Conservation (phyloP, 2,113 vertebrate species). For the Epinephelus fuscoguttatus region DNA sequence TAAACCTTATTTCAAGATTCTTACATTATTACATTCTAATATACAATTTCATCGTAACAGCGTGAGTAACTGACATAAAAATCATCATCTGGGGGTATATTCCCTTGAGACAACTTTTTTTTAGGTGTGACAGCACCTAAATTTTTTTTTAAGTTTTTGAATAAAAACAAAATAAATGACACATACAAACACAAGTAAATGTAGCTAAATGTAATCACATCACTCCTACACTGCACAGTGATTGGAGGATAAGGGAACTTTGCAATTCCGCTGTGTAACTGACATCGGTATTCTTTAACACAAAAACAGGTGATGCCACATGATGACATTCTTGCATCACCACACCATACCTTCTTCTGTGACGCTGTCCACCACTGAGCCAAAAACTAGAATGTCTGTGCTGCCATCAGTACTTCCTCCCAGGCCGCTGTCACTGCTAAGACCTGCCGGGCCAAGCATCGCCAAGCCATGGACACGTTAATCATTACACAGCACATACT, state of each 20-base stretch:
- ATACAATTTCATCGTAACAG: too few species aligned
- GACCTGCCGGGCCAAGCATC: slow-evolving; percentile 90
- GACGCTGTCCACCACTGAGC: slow-evolving; percentile 94
- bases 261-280: too few species aligned
- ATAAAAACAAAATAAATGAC: not conserved
- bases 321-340: not conserved
- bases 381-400: slow-evolving; percentile 93
- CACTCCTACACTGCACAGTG: not conserved
- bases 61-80: too few species aligned
- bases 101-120: not conserved
- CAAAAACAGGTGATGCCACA: not conserved
- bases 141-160: not conserved
- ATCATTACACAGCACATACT: slow-evolving; percentile 62
- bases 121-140: not conserved
- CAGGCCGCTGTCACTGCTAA: slow-evolving; percentile 97
- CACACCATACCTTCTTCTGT: slow-evolving; percentile 90
- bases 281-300: not conserved
- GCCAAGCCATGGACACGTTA: slow-evolving; percentile 86
- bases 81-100: too few species aligned
- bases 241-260: not conserved
- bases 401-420: slow-evolving; percentile 97
- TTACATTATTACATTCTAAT: too few species aligned
- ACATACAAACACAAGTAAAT: not conserved
- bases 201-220: not conserved
- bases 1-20: not conserved